Base-by-base conservation (phyloP, 2,113 vertebrate species). In the Ictalurus punctatus region DNA sequence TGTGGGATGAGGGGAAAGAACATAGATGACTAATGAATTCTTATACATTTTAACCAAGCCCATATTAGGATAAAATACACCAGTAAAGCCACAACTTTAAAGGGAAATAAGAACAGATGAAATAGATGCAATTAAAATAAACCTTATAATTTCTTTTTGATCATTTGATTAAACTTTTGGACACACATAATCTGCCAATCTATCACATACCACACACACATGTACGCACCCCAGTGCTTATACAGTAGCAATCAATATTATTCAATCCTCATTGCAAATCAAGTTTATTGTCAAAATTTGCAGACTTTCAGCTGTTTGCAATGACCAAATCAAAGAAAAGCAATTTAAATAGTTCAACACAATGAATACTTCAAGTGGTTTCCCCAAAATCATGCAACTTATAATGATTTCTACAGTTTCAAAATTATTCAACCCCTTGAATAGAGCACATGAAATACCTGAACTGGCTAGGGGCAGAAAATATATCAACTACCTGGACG, bases 1-100 rank as follows among this genome's bases (percentile, higher is more conserved):
- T 84, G 65, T 30, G 23, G 58, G 86, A 63, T 25, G 74, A 7
- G 30, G 59, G 17, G 69, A 58, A 93, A 93, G 93, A 92, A 92
- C 91, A 85, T 82, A 89, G 78, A 90, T 89, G 61, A 54, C 44
- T 85, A 67, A 85, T 79, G 58, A 85, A 40, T 85, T 14, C n/a
- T 54, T 48, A 84, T 52, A 61, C 67, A 84, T 84, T 88, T 81
- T 25, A 27, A 74, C 52, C 79, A 19, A 73, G 6, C 25, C 30
- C 19, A 69, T n/a, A 74, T 34, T 61, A 27, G 25, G 19, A 37
- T 21, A 69, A 10, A 13, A 56, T 56, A 69, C 76, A 48, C 4
- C 54, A 74, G 30, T 37, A 74, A 73, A 86, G 54, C 21, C 69
- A 40, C 2, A 44, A 54, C 17, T 86, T 10, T 4, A 56, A 86